Evolutionary conservation across 2,113 vertebrate species (phyloP), one percentile per base, ranked within the genome.

Genomic region (Diadophis punctatus): DNA sequence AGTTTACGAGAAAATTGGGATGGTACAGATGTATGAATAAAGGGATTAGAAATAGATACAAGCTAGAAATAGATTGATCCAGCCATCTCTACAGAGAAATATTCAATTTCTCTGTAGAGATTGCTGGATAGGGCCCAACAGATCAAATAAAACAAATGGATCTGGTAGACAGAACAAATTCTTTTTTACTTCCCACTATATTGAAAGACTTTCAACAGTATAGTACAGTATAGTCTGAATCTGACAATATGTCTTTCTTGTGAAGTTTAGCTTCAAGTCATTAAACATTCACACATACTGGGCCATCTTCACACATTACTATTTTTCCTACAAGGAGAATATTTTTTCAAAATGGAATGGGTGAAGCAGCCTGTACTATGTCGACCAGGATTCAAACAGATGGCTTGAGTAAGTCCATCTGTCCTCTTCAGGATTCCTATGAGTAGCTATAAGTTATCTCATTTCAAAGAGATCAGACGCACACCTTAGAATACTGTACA

Each of bases 231-330:
- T 16, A 27, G 0, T 46, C 23, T 48, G 30, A 56, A 56, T 55
- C 16, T 43, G 51, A 52, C 34, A 85, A 56, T 46, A 91, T 91
- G 34, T 85, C 51, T 53, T 39, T 53, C 49, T 53, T 84, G 49
- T 84, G 63, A 90, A 90, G 63, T 80, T 80, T 20, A 90, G 8
- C 51, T 84, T 53, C 68, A 90, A 27, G 48, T 80, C 63, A 90
- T 90, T 52, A 90, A 49, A 43, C 90, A 84, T 90, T 55, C 90
- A 89, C 56, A 63, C 88, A 89, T 89, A 39, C 56, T 89, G 20
- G 87, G 51, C 87, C 86, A 30, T 88, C 56, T 58, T 63, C 58
- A 63, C 56, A 90, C 58, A 90, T 63, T 39, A 68, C 56, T n/a
- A 90, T 90, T 51, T 90, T 68, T 90, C 89, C 43, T 51, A 63